Evolutionary conservation across 2,797 vertebrate genomes (phyloP).

Genomic region (Sciurus carolinensis): DNA sequence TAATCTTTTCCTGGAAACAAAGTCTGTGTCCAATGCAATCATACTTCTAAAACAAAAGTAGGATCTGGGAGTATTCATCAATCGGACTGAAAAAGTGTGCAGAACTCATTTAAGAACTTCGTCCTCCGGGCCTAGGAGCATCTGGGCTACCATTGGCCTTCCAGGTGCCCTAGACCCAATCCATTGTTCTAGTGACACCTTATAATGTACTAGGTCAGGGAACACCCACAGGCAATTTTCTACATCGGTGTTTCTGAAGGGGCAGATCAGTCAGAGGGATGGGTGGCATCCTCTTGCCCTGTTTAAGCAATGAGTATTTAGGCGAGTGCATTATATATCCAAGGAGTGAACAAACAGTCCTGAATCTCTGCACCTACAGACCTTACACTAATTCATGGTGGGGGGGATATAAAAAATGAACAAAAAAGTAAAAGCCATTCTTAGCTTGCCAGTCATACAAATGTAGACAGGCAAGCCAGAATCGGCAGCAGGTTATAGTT

Average conservation of each 20-base stretch:
- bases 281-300: not conserved
- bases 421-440: slow-evolving; percentile 61
- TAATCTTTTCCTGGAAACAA: not conserved
- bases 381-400: not conserved
- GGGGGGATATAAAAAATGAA: not conserved
- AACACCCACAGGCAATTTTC: not conserved
- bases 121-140: too few relatives aligned
- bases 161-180: not conserved
- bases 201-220: not conserved
- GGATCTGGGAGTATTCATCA: not conserved
- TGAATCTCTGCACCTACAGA: not conserved
- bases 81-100: not conserved
- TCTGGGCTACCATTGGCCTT: not conserved
- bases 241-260: not conserved
- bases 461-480: not conserved
- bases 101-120: not conserved
- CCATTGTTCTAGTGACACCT: not conserved
- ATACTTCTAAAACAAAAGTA: not conserved
- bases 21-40: not conserved
- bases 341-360: not conserved
- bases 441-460: not conserved
- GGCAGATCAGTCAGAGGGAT: not conserved
- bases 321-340: not conserved
- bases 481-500: not conserved
- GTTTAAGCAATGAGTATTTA: not conserved